phyloP scores from a whole-genome alignment of 2,797 vertebrate genomes.

The Crax fasciolata region DNA sequence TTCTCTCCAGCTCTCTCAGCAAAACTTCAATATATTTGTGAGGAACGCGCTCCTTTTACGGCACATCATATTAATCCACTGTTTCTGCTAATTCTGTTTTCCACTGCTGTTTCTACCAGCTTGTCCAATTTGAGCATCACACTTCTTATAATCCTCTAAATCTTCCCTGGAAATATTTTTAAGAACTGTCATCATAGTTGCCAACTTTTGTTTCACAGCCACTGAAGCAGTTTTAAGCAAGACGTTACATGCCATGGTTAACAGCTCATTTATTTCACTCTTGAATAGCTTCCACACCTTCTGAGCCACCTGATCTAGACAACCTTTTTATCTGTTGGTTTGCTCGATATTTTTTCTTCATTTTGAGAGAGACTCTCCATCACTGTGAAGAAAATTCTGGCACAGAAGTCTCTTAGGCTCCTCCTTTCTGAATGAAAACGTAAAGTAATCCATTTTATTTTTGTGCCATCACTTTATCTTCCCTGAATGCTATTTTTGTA shows the following conservation, averaged over 20 bases:
- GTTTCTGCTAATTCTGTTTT: slow-evolving; percentile 13
- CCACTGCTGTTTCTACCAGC: slow-evolving; percentile 31
- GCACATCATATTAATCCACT: not conserved
- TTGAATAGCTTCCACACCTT: slow-evolving; percentile 25
- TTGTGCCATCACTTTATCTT: not conserved
- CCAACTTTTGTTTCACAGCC: slow-evolving; percentile 41
- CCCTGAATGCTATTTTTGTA: not conserved
- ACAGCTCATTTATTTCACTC: slow-evolving; percentile 53
- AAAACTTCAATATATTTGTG: not conserved
- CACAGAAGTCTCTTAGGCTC: not conserved
- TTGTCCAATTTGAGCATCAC: slow-evolving; percentile 28
- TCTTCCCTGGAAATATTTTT: slow-evolving; percentile 57
- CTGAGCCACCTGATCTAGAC: slow-evolving; percentile 10
- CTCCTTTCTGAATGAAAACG: not conserved
- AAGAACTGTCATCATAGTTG: slow-evolving; percentile 44
- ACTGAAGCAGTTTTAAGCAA: slow-evolving; percentile 50
- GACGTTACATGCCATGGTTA: slow-evolving; percentile 51
- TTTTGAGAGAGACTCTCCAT: not conserved
- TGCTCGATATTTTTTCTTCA: not conserved
- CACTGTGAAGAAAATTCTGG: not conserved
- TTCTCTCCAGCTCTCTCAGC: slow-evolving; percentile 17
- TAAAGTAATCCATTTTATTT: not conserved
- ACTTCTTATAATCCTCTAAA: slow-evolving; percentile 36
- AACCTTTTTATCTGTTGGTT: slow-evolving; percentile 21
- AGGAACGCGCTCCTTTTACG: slow-evolving; percentile 19